Evolutionary conservation across 2,113 vertebrate genomes (phyloP).

Genomic region (Setophaga petechia): DNA sequence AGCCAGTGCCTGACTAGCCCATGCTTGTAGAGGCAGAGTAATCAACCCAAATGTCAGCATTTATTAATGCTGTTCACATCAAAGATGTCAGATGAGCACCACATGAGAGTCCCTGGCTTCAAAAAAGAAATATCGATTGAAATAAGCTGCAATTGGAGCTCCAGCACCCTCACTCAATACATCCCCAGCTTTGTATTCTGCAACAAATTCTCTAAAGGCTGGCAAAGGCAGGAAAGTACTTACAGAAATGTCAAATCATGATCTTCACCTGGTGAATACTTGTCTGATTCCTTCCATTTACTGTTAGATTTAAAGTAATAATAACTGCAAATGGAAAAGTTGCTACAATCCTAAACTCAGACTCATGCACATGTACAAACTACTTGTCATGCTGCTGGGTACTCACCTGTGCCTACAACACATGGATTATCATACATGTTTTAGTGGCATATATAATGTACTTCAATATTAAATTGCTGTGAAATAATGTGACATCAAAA

Average conservation of each 20-base stretch:
- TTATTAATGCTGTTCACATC: conserved; percentile 57
- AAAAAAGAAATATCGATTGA: conserved; percentile 55
- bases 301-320: conserved; percentile 22
- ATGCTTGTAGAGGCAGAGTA: conserved; percentile 11
- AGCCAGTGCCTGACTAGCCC: neutral
- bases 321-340: conserved; percentile 21
- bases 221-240: conserved; percentile 18
- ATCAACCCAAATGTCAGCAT: conserved; percentile 47
- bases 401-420: neutral
- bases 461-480: neutral
- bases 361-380: neutral
- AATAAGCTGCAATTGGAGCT: conserved; percentile 54
- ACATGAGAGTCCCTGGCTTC: conserved; percentile 1
- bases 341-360: neutral
- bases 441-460: neutral
- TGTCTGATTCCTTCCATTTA: conserved; percentile 54
- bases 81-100: conserved; percentile 8
- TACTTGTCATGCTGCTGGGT: neutral
- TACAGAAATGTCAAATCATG: conserved; percentile 54
- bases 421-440: fast-evolving
- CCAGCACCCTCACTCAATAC: conserved; percentile 25
- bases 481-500: neutral
- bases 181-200: conserved; percentile 5
- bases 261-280: conserved; percentile 53
- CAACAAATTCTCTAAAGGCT: conserved; percentile 26